Evolutionary conservation across 2,113 vertebrate genomes (phyloP), one percentile per base, ranked within the genome.

Genomic region (Holacanthus passer): DNA sequence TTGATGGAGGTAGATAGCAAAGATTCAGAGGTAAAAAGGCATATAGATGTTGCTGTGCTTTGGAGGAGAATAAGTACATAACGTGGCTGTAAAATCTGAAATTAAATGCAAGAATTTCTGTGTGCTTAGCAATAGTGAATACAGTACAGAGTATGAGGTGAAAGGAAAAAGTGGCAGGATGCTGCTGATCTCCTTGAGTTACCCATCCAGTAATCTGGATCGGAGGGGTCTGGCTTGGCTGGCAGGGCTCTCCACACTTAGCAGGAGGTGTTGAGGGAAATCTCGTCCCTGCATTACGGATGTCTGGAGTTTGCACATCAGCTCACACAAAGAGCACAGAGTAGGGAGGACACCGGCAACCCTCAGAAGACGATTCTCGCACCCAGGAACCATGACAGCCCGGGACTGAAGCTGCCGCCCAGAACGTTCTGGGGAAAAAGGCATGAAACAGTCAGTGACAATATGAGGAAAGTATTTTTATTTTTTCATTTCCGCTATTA

Each of bases 381-480:
- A 95, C 90, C 97, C 97, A 97, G 0, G 95, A 95, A 11, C 97
- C 97, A 5, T 96, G 96, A 85, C 97, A 97, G 1, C 96, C 95
- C 0, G 89, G 82, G 24, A 94, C 77, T 0, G 95, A 95, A 9
- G 95, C 91, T 0, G 95, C 96, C 24, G 95, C 84, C 96, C 96
- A 97, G 88, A 97, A 97, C 0, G 96, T 97, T 88, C 97, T 97
- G 53, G 29, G 90, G 84, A 79, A 19, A 56, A 72, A 72, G n/a
- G 8, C 37, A 68, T 32, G 47, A 43, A 41, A 39, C 2, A 64
- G 10, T 24, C 24, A 32, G 12, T 16, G 12, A 20, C 5, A 39
- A 41, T 17, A 20, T 7, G 6, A 16, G 3, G 47, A 56, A 32
- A 17, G 12, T 20, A 12, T 48, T 37, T 29, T 37, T 37, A 5